A percentile compares a stretch with the other conserved stretches of the same genome.
These are phyloP conservation scores for Oophaga pumilio DNA, from an alignment of 2,113 vertebrate species.

Conservation along the genomic window DNA sequence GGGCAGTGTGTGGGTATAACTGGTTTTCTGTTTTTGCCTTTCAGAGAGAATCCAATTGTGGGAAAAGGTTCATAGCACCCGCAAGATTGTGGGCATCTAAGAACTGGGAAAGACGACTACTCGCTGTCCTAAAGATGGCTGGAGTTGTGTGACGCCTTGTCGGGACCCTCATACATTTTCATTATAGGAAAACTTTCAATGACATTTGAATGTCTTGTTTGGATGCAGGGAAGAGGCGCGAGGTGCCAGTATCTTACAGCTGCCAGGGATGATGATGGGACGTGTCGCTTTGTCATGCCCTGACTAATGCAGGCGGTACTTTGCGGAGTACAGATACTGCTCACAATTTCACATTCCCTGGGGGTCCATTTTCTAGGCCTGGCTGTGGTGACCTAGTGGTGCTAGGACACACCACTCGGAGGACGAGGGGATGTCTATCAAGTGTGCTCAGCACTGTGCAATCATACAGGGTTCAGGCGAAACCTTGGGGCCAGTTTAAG, in stretches of 20 bases:
- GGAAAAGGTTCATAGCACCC: conserved; percentile 83
- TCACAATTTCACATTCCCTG: neutral
- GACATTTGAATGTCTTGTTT: conserved; percentile 17
- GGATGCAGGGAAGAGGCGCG: neutral
- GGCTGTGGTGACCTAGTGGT: neutral
- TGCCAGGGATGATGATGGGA: neutral
- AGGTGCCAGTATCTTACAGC: conserved; percentile 16
- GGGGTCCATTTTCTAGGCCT: neutral
- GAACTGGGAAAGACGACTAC: conserved; percentile 38
- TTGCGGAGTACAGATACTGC: conserved; percentile 10
- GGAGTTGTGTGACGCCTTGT: conserved; percentile 22
- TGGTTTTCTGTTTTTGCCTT: conserved; percentile 55
- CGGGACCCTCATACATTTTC: conserved; percentile 1
- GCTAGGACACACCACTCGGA: conserved; percentile 16
- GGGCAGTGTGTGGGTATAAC: neutral
- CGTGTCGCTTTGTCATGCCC: neutral
- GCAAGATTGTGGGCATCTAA: neutral
- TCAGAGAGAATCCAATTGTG: conserved; percentile 93
- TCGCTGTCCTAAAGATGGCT: neutral
- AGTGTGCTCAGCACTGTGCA: neutral
- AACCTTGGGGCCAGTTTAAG: neutral
- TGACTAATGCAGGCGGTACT: conserved; percentile 28
- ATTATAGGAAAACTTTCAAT: conserved; percentile 27
- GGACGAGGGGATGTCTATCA: neutral
- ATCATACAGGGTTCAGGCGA: neutral